These are phyloP conservation scores for Catotricha subobsoleta DNA, from an alignment of 2,888 invertebrate genomes.

Conservation along the genomic window DNA sequence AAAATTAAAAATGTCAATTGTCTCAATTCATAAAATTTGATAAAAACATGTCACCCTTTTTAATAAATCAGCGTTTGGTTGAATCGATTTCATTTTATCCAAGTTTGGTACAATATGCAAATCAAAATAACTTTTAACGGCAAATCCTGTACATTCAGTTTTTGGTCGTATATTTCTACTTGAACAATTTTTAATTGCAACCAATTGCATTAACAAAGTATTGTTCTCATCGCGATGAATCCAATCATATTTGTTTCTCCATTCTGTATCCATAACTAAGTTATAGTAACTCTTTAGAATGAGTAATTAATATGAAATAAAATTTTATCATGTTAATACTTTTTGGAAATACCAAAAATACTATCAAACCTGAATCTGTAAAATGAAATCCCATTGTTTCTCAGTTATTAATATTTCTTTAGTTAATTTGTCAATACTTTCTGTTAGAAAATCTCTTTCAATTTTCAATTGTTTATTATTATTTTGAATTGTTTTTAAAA, in stretches of 20 bases:
- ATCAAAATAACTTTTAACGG: background rate
- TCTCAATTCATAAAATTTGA: background rate
- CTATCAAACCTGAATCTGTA: background rate
- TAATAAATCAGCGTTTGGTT: conserved; percentile 6
- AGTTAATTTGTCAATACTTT: background rate
- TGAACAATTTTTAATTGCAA: background rate
- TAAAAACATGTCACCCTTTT: conserved; percentile 1
- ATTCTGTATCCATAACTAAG: conserved; percentile 7
- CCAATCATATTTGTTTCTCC: conserved; percentile 8
- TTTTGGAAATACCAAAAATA: background rate
- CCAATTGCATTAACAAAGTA: background rate
- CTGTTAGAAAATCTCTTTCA: background rate
- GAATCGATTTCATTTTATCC: conserved; percentile 8
- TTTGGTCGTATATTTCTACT: background rate
- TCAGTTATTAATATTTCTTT: background rate
- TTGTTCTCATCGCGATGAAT: conserved; percentile 7
- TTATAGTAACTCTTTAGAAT: conserved; percentile 8
- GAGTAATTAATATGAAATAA: background rate
- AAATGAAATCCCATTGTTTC: background rate
- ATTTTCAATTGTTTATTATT: background rate
- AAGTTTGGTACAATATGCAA: conserved; percentile 1
- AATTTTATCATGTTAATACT: background rate
- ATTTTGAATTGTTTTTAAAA: background rate
- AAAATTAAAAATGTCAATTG: background rate
- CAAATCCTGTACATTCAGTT: conserved; percentile 1